Base-by-base conservation (phyloP, 2,113 vertebrate species). In the Sakesphorus luctuosus region DNA sequence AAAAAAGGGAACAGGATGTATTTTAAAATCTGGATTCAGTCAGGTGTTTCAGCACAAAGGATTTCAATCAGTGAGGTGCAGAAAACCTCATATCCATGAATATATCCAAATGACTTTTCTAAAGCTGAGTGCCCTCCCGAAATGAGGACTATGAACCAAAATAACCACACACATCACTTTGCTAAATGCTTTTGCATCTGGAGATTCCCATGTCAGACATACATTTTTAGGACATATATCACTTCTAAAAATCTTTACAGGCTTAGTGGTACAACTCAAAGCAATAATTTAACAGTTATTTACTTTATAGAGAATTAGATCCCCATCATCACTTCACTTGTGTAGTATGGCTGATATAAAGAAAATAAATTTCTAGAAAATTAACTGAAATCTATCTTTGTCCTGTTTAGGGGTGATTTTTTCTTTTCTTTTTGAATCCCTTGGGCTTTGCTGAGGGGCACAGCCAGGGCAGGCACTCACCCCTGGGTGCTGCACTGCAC, bases 401-500 rank as follows among this genome's bases (percentile, higher is more conserved):
- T 24, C 20, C 25, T 53, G 13, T 23, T 84, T 66, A 1, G 3
- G 13, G 16, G 29, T 8, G 9, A 7, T 36, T 49, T 82, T 26
- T 61, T 65, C 35, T 29, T 61, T 20, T 7, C 21, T 18, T 73
- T 84, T 56, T 81, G 14, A 68, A 61, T 67, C 69, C 13, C 43
- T 2, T n/a, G 24, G 11, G 18, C 6, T 77, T 75, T 75, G 36
- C 17, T 8, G 18, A 62, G 18, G 36, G 19, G 36, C 19, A 8
- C 25, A 40, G 23, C 11, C 26, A 8, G 75, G 9, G 36, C 35
- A 18, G 43, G 18, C 14, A 23, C 98, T 97, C 94, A 99, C 99
- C 98, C 98, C 86, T 98, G 97, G 36, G 96, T 93, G 47, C 97
- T 98, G 97, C 99, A 98, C 66, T 98, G 98, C 76, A 99, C 98